Evolutionary conservation across 2,888 invertebrate genomes (phyloP), one percentile per base, ranked within the genome.

Genomic region (Drosophila hamatofila): DNA sequence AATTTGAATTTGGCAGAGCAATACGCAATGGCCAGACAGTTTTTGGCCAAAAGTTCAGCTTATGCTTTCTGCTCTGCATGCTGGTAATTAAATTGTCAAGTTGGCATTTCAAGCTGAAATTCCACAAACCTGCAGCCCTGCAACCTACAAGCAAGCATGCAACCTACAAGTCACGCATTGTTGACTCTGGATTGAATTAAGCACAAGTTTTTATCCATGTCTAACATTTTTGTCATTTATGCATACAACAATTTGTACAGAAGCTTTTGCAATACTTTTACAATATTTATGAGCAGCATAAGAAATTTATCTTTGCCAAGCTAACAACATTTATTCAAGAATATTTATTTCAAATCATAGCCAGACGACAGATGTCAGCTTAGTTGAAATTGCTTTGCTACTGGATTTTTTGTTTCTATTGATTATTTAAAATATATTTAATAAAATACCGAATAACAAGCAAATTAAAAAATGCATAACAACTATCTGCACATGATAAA

Each of bases 1-100:
- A 11, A 30, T 30, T 14, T n/a, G 39, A 8, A 54, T 14, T 21
- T 21, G 52, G 35, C 42, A 27, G 30, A 16, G 54, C 8, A 49
- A 49, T 61, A 49, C 46, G 35, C 16, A 46, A 33, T 14, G 58
- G 37, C 25, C 80, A 64, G 66, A 75, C 60, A 71, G 56, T 52
- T 62, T 56, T 57, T 59, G 60, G 78, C 65, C 64, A 80, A 61
- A 72, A 80, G 52, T 21, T 51, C 30, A 37, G 44, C 57, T 60
- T 49, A 51, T 58, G 62, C 44, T 64, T 37, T 64, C 60, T 66
- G 55, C 68, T 62, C 41, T 69, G 46, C 59, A 55, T 59, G 59
- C 57, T 88, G 85, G 80, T 85, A 89, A 84, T 84, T 84, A 84
- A 84, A 88, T 89, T 84, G 80, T 85, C 80, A 88, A 78, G 44